Percentiles rank a stretch among this genome's conserved stretches.
Conservation (phyloP, 2,113 vertebrate genomes). For the Phrynocephalus versicolor region DNA sequence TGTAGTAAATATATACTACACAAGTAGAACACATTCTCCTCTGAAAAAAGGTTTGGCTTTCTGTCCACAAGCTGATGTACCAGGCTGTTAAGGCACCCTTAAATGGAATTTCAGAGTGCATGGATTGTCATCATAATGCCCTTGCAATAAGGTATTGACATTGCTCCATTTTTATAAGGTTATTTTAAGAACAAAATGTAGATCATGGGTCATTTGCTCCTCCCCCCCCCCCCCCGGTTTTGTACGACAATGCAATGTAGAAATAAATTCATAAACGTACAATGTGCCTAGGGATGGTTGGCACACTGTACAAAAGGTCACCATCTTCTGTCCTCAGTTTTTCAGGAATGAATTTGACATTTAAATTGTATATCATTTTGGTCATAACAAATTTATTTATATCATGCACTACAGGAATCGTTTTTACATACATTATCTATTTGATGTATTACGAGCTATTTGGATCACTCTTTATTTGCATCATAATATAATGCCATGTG, state of each 20-base stretch:
- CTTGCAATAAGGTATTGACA: conserved; percentile 21
- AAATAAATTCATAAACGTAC: conserved; percentile 63
- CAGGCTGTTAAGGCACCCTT: not conserved
- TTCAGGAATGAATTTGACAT: conserved; percentile 70
- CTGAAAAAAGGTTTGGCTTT: not conserved
- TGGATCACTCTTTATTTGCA: conserved; percentile 62
- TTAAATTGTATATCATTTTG: conserved; percentile 76
- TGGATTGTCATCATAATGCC: not conserved
- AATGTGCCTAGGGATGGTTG: conserved; percentile 64
- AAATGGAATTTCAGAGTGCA: not conserved
- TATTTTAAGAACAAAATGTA: conserved; percentile 32
- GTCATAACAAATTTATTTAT: conserved; percentile 69
- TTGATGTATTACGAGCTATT: conserved; percentile 62
- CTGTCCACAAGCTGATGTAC: not conserved
- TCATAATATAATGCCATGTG: conserved; percentile 57
- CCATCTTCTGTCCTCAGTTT: conserved; percentile 70
- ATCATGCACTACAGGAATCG: conserved; percentile 47
- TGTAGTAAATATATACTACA: not conserved
- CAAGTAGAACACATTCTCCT: not conserved
- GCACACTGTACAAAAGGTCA: conserved; percentile 67
- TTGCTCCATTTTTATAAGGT: conserved; percentile 23
- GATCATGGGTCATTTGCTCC: conserved; percentile 36
- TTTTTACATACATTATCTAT: conserved; percentile 69
- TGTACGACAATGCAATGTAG: conserved; percentile 51
- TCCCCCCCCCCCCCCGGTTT: conserved; percentile 13